A percentile compares a stretch with the other conserved stretches of the same genome.
phyloP scores from a whole-genome alignment of 2,113 vertebrate species.

The Muntiacus muntjak region DNA sequence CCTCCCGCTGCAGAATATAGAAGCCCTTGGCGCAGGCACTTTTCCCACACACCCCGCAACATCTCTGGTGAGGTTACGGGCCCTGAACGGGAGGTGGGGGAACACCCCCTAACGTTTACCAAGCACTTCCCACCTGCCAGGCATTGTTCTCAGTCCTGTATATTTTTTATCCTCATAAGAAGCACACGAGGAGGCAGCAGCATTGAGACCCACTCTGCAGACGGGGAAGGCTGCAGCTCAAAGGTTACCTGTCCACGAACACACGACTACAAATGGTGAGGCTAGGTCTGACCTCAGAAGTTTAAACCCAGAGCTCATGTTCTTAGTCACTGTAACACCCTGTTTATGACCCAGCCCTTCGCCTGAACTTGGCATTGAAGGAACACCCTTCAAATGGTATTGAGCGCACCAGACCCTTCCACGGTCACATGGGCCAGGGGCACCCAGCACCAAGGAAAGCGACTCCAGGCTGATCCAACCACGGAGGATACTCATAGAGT shows the following conservation, averaged over 20 bases:
- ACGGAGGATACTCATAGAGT: neutral
- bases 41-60: accelerated
- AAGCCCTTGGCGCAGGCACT: too few species aligned
- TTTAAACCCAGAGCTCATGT: neutral
- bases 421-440: too few species aligned
- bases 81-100: accelerated
- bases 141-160: neutral
- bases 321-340: too few species aligned
- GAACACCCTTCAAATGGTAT: neutral
- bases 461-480: neutral
- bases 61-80: neutral
- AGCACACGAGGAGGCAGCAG: neutral
- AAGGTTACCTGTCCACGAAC: accelerated
- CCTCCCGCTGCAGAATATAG: accelerated
- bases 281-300: neutral
- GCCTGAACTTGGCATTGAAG: neutral
- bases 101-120: neutral
- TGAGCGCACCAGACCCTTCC: neutral
- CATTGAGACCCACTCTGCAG: neutral
- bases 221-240: neutral
- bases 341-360: neutral
- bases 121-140: neutral
- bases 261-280: accelerated
- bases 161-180: neutral
- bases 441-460: neutral